phyloP scores from a whole-genome alignment of 2,797 vertebrate genomes.

The Brachymystax lenok region DNA sequence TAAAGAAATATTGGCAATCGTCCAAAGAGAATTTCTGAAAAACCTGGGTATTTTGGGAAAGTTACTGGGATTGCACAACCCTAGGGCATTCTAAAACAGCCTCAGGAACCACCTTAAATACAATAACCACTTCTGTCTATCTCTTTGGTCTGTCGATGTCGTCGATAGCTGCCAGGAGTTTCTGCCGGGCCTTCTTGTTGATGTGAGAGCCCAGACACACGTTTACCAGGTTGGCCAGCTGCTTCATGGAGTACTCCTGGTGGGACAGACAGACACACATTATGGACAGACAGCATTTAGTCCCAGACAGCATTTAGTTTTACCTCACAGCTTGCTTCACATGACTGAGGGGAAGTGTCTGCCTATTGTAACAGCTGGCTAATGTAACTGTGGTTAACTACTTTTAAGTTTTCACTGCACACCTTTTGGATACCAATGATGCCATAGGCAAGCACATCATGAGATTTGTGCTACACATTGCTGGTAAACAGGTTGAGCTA shows the following conservation, averaged over 20 bases:
- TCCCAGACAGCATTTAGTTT: no score
- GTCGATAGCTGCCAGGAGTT: conserved; percentile 93
- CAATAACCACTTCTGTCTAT: conserved; percentile 70
- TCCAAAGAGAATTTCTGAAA: neutral
- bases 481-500: no score
- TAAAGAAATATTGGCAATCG: neutral
- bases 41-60: neutral
- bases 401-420: neutral
- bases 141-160: conserved; percentile 96
- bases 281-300: neutral
- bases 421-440: neutral
- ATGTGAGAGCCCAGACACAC: conserved; percentile 97
- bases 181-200: conserved; percentile 98
- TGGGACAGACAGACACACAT: neutral
- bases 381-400: neutral
- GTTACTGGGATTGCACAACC: neutral
- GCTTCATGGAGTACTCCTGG: conserved; percentile 98
- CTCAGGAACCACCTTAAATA: neutral
- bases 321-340: no score
- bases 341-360: no score
- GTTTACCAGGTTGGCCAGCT: conserved; percentile 95
- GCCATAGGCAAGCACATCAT: no score
- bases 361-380: no score
- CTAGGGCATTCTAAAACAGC: neutral
- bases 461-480: no score